Conservation (phyloP, 1,140 invertebrate genomes). For the Glomeris maerens region DNA sequence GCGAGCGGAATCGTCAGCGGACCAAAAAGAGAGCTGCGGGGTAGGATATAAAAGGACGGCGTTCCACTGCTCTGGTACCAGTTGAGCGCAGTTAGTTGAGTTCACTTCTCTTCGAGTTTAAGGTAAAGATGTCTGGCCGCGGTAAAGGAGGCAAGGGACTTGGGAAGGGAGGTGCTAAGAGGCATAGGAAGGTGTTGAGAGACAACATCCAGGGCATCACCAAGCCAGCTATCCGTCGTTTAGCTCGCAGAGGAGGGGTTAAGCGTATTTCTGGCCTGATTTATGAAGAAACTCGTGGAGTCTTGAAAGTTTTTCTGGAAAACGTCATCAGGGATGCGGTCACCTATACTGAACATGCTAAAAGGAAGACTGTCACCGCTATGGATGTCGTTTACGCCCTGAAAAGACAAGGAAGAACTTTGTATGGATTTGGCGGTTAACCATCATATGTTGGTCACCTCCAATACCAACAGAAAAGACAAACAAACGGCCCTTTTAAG, state of each 20-base stretch:
- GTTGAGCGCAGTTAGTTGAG: too few species aligned
- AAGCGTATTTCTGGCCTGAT: constrained; percentile 58
- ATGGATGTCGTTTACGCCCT: constrained; percentile 79
- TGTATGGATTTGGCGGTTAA: constrained; percentile 45
- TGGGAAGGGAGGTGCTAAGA: constrained; percentile 32
- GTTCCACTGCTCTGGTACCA: too few species aligned
- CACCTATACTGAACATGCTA: constrained; percentile 68
- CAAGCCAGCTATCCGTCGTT: constrained; percentile 47
- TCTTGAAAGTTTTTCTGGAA: constrained; percentile 62
- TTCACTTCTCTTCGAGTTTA: too few species aligned
- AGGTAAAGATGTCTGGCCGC: constrained; percentile 31
- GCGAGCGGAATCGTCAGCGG: too few species aligned
- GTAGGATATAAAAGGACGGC: too few species aligned
- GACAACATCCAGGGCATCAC: constrained; percentile 64
- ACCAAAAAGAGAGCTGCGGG: too few species aligned
- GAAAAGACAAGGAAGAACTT: constrained; percentile 59
- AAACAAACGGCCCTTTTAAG: constrained; percentile 28
- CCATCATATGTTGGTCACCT: background rate
- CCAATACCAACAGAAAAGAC: background rate
- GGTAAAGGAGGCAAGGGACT: constrained; percentile 33
- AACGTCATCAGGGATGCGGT: constrained; percentile 68
- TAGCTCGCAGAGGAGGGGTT: constrained; percentile 57
- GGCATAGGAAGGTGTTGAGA: constrained; percentile 36
- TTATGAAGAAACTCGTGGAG: constrained; percentile 52
- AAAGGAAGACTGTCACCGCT: constrained; percentile 65